Percentiles rank a stretch among this genome's conserved stretches.
These are phyloP conservation scores for Lepus timidus DNA, from an alignment of 2,113 vertebrate species.

Conservation along the genomic window DNA sequence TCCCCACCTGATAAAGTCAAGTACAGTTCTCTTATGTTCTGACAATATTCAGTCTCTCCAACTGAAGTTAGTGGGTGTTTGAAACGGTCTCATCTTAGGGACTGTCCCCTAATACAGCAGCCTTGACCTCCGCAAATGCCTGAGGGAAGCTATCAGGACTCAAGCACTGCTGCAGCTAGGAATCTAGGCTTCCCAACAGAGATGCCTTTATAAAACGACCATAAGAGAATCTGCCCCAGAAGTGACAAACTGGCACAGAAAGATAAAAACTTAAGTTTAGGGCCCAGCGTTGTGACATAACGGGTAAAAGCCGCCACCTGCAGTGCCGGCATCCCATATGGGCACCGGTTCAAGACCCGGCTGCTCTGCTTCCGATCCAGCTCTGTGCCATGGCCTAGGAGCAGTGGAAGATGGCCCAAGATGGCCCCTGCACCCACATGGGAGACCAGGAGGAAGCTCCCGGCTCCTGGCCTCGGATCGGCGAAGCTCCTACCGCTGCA, in stretches of 20 bases:
- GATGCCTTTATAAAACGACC: background rate
- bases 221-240: constrained; percentile 11
- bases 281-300: too few relatives aligned
- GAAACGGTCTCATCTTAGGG: constrained; percentile 53
- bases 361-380: too few relatives aligned
- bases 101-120: background rate
- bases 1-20: constrained; percentile 23
- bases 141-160: constrained; percentile 12
- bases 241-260: constrained; percentile 12
- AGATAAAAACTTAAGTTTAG: constrained; percentile 43
- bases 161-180: constrained; percentile 22
- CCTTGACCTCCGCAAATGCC: constrained; percentile 12
- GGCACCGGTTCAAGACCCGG: too few relatives aligned
- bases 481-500: too few relatives aligned
- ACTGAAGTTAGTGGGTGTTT: constrained; percentile 60
- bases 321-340: too few relatives aligned
- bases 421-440: too few relatives aligned
- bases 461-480: too few relatives aligned
- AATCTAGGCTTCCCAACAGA: constrained; percentile 27
- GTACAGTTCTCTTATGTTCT: background rate
- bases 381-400: too few relatives aligned
- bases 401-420: too few relatives aligned
- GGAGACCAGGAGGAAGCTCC: too few relatives aligned
- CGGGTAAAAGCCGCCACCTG: too few relatives aligned
- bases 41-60: constrained; percentile 14